These are phyloP conservation scores for Ciconia nigra DNA, from an alignment of 2,797 vertebrate genomes.

Conservation along the genomic window DNA sequence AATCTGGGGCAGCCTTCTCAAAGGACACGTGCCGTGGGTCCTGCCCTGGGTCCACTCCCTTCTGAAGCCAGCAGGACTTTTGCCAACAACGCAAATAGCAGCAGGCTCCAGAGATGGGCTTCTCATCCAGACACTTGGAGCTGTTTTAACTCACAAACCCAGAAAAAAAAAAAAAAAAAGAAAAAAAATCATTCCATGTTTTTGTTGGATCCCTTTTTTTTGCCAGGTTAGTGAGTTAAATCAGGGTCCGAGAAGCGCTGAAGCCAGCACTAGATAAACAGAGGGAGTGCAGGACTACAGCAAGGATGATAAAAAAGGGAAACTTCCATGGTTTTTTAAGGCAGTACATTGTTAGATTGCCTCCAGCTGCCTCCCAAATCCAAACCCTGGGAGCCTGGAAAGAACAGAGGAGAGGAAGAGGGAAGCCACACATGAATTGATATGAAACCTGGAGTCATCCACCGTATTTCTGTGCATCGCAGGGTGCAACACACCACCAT, in stretches of 20 bases:
- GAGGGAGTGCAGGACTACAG: neutral
- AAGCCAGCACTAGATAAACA: constrained; percentile 4
- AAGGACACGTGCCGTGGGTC: fast-evolving
- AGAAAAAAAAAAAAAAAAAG: neutral
- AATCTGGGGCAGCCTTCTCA: neutral
- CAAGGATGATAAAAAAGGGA: neutral
- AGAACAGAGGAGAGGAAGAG: neutral
- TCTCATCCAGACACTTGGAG: neutral
- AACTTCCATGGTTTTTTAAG: neutral
- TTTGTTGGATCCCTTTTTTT: neutral
- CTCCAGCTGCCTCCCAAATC: neutral
- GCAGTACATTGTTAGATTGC: neutral
- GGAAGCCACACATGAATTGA: neutral
- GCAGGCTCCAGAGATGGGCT: neutral
- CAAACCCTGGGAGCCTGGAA: neutral
- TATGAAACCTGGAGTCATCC: neutral
- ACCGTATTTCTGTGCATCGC: neutral
- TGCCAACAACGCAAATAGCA: neutral
- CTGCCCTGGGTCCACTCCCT: neutral
- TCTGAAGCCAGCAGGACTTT: neutral
- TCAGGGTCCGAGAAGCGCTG: neutral
- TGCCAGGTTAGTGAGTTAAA: neutral
- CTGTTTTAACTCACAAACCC: neutral
- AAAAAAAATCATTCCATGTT: neutral
- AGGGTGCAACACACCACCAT: too few relatives aligned